Evolutionary conservation across 2,888 invertebrate species (phyloP).

Genomic region (Sinelater perroti): DNA sequence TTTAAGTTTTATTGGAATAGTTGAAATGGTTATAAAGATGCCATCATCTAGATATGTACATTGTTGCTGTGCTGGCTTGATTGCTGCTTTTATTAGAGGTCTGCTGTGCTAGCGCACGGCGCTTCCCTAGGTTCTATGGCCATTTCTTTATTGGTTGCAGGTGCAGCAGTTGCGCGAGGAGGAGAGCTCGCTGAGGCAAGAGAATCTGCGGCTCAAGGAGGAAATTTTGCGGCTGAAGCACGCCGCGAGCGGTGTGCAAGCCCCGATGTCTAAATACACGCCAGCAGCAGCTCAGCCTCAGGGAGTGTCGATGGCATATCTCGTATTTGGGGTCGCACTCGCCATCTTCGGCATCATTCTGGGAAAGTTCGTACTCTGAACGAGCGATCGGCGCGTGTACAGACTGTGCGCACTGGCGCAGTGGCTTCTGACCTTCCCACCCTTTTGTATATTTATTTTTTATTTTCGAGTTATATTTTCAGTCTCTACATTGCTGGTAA

Average conservation of each 20-base stretch:
- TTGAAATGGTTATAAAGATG: no score
- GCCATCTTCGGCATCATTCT: conserved; percentile 78
- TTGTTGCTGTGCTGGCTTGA: no score
- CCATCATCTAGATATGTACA: no score
- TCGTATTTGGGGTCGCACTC: conserved; percentile 73
- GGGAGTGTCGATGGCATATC: conserved; percentile 69
- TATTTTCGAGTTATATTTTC: conserved; percentile 42
- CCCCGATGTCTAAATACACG: conserved; percentile 64
- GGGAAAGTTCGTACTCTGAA: conserved; percentile 86
- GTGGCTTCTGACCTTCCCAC: conserved; percentile 47
- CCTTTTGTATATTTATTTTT: conserved; percentile 57
- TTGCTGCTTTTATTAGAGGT: no score
- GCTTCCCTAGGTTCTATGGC: no score
- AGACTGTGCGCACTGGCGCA: conserved; percentile 41
- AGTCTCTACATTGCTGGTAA: conserved; percentile 7
- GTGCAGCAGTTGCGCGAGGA: conserved; percentile 80
- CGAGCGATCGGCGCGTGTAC: conserved; percentile 47
- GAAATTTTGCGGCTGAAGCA: conserved; percentile 71
- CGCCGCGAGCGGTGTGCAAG: conserved; percentile 58
- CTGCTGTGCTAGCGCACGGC: no score
- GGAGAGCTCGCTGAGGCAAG: conserved; percentile 81
- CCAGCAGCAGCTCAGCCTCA: conserved; percentile 66
- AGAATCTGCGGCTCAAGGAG: conserved; percentile 85
- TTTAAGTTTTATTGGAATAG: no score
- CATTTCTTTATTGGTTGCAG: no score